These are phyloP conservation scores for Huso huso DNA, from an alignment of 2,797 vertebrate species.

Conservation along the genomic window DNA sequence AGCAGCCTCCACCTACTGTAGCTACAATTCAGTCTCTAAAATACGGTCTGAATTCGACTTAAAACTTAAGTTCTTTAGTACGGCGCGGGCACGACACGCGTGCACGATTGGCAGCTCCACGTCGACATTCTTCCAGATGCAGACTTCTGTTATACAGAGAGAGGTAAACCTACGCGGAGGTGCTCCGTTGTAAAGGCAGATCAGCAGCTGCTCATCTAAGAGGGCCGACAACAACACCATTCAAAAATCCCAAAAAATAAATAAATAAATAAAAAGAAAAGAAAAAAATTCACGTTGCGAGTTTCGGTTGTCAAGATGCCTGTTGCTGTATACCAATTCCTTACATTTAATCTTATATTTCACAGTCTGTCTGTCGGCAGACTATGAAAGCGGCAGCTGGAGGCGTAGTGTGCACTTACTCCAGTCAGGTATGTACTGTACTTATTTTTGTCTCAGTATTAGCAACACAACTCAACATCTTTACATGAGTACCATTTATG, in stretches of 20 bases:
- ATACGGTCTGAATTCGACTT: constrained; percentile 47
- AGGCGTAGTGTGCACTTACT: constrained; percentile 40
- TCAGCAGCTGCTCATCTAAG: constrained; percentile 41
- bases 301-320: constrained; percentile 28
- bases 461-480: too few species aligned
- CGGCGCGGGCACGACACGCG: constrained; percentile 68
- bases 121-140: constrained; percentile 82
- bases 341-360: constrained; percentile 38
- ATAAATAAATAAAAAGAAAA: too few species aligned
- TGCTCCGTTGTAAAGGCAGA: constrained; percentile 43
- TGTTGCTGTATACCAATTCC: constrained; percentile 20
- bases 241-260: constrained; percentile 2
- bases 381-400: constrained; percentile 42
- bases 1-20: constrained; percentile 17
- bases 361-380: constrained; percentile 48
- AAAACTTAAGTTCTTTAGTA: constrained; percentile 29
- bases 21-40: constrained; percentile 40
- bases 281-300: constrained; percentile 24
- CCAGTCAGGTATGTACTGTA: constrained; percentile 57
- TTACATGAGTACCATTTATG: too few species aligned
- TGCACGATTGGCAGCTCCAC: constrained; percentile 82
- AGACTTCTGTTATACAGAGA: constrained; percentile 50
- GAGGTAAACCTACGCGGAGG: constrained; percentile 43
- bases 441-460: constrained; percentile 13
- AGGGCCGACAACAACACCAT: constrained; percentile 35